A percentile compares a stretch with the other conserved stretches of the same genome.
Evolutionary conservation across 1,140 invertebrate genomes (phyloP).

Genomic region (Scaptomyza hsui): DNA sequence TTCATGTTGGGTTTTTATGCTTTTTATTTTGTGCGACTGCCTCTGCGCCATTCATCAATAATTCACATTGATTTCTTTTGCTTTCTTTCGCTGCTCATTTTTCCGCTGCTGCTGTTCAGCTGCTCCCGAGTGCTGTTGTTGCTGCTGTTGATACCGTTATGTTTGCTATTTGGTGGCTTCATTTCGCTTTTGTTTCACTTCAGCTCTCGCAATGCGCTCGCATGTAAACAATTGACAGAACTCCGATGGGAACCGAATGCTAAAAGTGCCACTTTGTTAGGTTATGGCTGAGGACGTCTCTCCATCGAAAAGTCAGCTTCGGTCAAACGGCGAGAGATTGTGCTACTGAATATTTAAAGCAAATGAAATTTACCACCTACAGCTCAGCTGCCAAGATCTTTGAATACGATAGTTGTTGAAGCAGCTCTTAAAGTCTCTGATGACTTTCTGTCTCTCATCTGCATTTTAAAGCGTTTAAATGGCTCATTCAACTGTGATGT

Average conservation of each 20-base stretch:
- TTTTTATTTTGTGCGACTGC: slow-evolving; percentile 36
- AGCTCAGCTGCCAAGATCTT: neutral
- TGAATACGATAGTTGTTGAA: neutral
- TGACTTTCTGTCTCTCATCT: neutral
- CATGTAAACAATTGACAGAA: slow-evolving; percentile 71
- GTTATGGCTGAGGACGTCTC: slow-evolving; percentile 8
- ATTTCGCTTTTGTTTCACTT: slow-evolving; percentile 38
- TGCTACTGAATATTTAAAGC: slow-evolving; percentile 34
- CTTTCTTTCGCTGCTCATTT: slow-evolving; percentile 33
- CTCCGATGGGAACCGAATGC: slow-evolving; percentile 22
- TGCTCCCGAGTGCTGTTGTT: slow-evolving; percentile 21
- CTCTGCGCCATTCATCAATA: slow-evolving; percentile 77
- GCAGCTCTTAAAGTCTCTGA: neutral
- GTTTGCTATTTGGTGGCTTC: slow-evolving; percentile 26
- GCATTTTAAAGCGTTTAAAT: neutral
- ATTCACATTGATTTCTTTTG: slow-evolving; percentile 72
- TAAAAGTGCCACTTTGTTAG: slow-evolving; percentile 16
- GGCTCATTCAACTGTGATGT: slow-evolving; percentile 1
- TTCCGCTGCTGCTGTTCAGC: slow-evolving; percentile 10
- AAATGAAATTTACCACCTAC: neutral
- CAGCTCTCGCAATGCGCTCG: slow-evolving; percentile 18
- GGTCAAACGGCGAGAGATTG: slow-evolving; percentile 8
- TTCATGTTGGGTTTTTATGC: slow-evolving; percentile 27
- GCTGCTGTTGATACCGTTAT: slow-evolving; percentile 45
- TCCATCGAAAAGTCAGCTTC: slow-evolving; percentile 1